Percentiles rank a stretch among this genome's conserved stretches.
These are phyloP conservation scores for Ranitomeya imitator DNA, from an alignment of 2,113 vertebrate species.

Conservation along the genomic window DNA sequence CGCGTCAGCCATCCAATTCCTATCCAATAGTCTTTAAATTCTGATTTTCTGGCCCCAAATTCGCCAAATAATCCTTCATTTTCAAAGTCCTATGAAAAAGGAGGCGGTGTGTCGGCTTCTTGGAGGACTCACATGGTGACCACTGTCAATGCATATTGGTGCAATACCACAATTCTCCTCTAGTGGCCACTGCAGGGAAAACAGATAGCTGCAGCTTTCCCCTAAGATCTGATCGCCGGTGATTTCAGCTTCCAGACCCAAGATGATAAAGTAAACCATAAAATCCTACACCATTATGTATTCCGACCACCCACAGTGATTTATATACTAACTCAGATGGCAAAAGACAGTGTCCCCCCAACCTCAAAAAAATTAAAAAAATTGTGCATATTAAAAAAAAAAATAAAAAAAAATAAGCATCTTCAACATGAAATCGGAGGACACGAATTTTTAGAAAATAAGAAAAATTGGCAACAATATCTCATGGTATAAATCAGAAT, in stretches of 20 bases:
- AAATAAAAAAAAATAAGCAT: neutral
- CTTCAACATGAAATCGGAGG: constrained; percentile 5
- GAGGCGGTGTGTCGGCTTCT: neutral
- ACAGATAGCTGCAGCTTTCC: neutral
- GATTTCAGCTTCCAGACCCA: neutral
- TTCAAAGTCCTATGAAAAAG: neutral
- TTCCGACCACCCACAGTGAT: neutral
- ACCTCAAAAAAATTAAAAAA: neutral
- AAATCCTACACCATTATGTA: neutral
- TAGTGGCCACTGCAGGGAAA: neutral
- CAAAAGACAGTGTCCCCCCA: too few relatives aligned
- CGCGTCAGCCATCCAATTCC: neutral
- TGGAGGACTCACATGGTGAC: neutral
- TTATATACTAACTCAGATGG: too few relatives aligned
- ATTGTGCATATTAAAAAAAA: neutral
- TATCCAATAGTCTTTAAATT: neutral
- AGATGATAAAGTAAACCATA: neutral
- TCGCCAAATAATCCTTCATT: neutral
- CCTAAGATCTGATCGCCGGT: neutral
- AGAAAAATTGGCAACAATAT: neutral
- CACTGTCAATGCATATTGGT: neutral
- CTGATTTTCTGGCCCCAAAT: neutral
- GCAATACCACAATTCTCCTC: neutral
- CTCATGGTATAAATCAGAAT: constrained; percentile 3
- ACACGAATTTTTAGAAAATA: neutral